phyloP scores from a whole-genome alignment of 2,888 invertebrate genomes.

The Petrolisthes cinctipes region DNA sequence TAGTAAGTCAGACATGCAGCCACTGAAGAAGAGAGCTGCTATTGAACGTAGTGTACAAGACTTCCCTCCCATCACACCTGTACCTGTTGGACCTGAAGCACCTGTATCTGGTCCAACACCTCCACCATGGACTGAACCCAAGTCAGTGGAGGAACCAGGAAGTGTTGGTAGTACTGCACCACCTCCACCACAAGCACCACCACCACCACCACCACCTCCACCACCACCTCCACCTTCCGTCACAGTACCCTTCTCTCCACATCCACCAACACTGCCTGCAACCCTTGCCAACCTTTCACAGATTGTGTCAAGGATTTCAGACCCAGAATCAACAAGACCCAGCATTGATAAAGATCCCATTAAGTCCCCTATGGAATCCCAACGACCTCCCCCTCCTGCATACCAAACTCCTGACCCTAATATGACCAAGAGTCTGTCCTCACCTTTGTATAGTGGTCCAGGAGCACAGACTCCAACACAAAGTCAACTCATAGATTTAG shows the following conservation, averaged over 20 bases:
- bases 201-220: slow-evolving; percentile 37
- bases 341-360: slow-evolving; percentile 45
- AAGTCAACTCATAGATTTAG: slow-evolving; percentile 50
- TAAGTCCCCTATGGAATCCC: slow-evolving; percentile 33
- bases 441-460: slow-evolving; percentile 46
- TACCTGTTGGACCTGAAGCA: slow-evolving; percentile 17
- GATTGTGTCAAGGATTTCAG: slow-evolving; percentile 64
- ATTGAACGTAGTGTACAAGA: slow-evolving; percentile 43
- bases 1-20: slow-evolving; percentile 53
- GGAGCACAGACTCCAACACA: slow-evolving; percentile 43
- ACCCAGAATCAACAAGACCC: slow-evolving; percentile 47
- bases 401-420: slow-evolving; percentile 36
- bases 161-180: slow-evolving; percentile 19
- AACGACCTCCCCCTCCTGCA: slow-evolving; percentile 32
- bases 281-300: slow-evolving; percentile 64
- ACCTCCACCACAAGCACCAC: slow-evolving; percentile 13
- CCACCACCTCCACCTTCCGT: slow-evolving; percentile 39
- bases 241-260: slow-evolving; percentile 44
- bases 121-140: slow-evolving; percentile 48
- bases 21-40: slow-evolving; percentile 55
- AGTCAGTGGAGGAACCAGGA: slow-evolving; percentile 46
- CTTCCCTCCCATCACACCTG: slow-evolving; percentile 28
- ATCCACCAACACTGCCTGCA: slow-evolving; percentile 57
- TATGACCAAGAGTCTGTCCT: slow-evolving; percentile 34
- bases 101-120: slow-evolving; percentile 33